These are phyloP conservation scores for Dynastes tityus DNA, from an alignment of 2,888 invertebrate genomes.

Conservation along the genomic window DNA sequence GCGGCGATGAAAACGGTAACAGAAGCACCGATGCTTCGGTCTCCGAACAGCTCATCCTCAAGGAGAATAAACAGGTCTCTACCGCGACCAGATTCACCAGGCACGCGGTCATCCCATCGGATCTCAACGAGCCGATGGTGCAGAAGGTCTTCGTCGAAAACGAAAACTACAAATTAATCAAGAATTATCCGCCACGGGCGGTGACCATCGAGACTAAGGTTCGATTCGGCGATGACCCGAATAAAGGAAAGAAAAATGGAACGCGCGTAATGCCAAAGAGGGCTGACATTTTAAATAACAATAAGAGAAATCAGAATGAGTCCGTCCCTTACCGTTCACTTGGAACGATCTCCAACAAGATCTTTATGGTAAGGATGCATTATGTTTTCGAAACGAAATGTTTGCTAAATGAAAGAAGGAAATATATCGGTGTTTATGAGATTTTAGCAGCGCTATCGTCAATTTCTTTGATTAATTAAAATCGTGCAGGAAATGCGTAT, in stretches of 20 bases:
- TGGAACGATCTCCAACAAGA: slow-evolving; percentile 33
- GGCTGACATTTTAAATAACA: slow-evolving; percentile 34
- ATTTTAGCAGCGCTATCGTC: not conserved
- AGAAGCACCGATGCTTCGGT: slow-evolving; percentile 11
- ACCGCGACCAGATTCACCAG: slow-evolving; percentile 52
- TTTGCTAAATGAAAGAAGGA: too few species aligned
- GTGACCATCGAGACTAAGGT: slow-evolving; percentile 13
- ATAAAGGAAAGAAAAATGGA: slow-evolving; percentile 1
- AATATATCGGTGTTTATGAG: too few species aligned
- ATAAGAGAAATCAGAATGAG: not conserved
- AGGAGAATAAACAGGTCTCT: slow-evolving; percentile 46
- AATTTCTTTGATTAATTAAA: slow-evolving; percentile 1
- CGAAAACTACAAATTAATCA: not conserved
- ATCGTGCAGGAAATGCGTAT: too few species aligned
- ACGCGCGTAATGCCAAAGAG: slow-evolving; percentile 30
- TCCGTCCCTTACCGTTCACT: not conserved
- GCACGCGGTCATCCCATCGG: slow-evolving; percentile 59
- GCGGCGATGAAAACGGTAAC: slow-evolving; percentile 18
- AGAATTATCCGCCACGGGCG: not conserved
- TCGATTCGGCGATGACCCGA: slow-evolving; percentile 6
- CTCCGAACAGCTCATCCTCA: slow-evolving; percentile 13
- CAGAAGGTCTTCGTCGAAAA: slow-evolving; percentile 29
- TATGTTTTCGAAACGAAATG: not conserved
- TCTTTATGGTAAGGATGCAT: slow-evolving; percentile 24
- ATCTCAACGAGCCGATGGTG: slow-evolving; percentile 46